These are phyloP conservation scores for Leptodactylus fuscus DNA, from an alignment of 2,113 vertebrate species.

Conservation along the genomic window DNA sequence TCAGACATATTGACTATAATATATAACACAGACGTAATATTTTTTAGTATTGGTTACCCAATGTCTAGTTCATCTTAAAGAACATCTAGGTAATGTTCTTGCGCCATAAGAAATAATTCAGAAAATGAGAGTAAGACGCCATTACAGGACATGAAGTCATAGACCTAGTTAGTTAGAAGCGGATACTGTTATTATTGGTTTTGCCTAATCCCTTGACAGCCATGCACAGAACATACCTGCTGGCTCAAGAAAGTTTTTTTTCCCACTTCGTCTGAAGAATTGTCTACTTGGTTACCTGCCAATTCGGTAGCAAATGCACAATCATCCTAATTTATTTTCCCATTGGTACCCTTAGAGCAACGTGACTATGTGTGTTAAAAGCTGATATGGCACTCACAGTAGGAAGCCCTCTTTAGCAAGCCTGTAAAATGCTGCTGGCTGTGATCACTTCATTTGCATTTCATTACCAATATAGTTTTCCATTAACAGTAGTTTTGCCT, in stretches of 20 bases:
- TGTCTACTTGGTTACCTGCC: conserved; percentile 51
- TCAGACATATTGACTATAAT: too few relatives aligned
- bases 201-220: background rate
- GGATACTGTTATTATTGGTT: conserved; percentile 5
- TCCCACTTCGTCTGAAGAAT: conserved; percentile 16
- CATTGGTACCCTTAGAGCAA: conserved; percentile 45
- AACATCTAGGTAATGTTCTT: background rate
- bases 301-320: conserved; percentile 44
- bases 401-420: conserved; percentile 55
- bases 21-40: too few relatives aligned
- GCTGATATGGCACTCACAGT: conserved; percentile 57
- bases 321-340: conserved; percentile 57
- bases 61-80: too few relatives aligned
- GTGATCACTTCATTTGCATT: conserved; percentile 59
- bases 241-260: conserved; percentile 38
- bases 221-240: conserved; percentile 1
- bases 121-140: background rate
- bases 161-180: background rate
- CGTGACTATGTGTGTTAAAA: conserved; percentile 54
- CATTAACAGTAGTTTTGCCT: conserved; percentile 57
- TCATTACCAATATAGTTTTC: conserved; percentile 58
- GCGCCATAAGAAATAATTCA: background rate
- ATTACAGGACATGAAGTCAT: background rate
- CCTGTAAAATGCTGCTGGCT: conserved; percentile 55
- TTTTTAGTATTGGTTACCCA: too few relatives aligned